phyloP scores from a whole-genome alignment of 2,888 invertebrate species.

The Protula sp. region DNA sequence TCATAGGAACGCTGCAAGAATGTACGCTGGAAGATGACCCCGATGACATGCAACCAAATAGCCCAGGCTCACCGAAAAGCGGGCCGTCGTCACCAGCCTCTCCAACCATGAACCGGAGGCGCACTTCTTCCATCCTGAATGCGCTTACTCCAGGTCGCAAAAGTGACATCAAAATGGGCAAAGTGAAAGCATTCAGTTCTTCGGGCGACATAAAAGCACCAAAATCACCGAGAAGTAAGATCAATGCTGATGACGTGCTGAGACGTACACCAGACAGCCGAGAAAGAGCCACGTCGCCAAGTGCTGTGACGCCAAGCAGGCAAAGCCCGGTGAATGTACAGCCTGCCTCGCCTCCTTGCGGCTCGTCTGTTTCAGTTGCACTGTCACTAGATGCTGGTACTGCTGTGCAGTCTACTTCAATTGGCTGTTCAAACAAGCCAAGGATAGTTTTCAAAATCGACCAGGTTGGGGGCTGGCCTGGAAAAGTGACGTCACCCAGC shows the following conservation, averaged over 20 bases:
- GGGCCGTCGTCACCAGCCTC: neutral
- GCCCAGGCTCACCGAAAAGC: neutral
- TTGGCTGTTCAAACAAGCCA: neutral
- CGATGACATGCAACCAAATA: neutral
- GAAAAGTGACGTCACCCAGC: constrained; percentile 19
- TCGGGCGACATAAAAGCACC: neutral
- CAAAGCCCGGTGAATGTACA: neutral
- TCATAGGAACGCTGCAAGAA: constrained; percentile 20
- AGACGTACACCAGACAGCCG: neutral
- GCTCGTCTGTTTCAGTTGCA: neutral
- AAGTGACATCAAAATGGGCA: constrained; percentile 17
- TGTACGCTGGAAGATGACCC: constrained; percentile 8
- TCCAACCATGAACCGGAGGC: constrained; percentile 7
- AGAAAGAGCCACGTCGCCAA: constrained; percentile 2
- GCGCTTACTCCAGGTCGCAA: constrained; percentile 20
- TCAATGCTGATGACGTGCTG: constrained; percentile 19
- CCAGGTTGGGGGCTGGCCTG: constrained; percentile 23
- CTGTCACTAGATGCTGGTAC: neutral
- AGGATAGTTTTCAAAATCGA: constrained; percentile 19
- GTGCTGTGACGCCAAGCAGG: neutral
- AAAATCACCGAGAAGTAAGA: constrained; percentile 11
- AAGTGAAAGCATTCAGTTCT: constrained; percentile 14
- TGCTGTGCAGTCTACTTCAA: neutral
- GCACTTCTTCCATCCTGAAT: constrained; percentile 20
- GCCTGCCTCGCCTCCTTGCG: neutral